Evolutionary conservation across 1,140 invertebrate genomes (phyloP).

Genomic region (Himalopsyche phryganea): DNA sequence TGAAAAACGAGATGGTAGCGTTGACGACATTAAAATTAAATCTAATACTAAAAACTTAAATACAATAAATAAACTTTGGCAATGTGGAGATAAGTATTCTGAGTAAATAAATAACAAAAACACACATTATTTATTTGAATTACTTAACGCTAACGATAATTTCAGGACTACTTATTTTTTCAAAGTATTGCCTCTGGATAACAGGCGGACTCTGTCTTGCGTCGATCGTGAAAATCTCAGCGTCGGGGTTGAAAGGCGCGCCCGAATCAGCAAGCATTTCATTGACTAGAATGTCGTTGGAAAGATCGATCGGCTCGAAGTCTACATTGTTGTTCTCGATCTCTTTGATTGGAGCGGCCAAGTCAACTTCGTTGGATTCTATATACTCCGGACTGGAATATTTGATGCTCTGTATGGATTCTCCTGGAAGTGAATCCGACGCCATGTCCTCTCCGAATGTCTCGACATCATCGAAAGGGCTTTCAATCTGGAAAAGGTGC

Average conservation of each 20-base stretch:
- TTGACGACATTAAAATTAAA: no score
- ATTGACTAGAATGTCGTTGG: constrained; percentile 45
- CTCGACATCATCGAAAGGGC: constrained; percentile 14
- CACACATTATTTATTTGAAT: neutral
- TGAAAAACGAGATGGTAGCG: no score
- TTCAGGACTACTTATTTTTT: no score
- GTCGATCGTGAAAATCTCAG: constrained; percentile 37
- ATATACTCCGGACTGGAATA: constrained; percentile 2
- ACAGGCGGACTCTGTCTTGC: no score
- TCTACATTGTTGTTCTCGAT: constrained; percentile 28
- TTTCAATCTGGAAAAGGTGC: constrained; percentile 30
- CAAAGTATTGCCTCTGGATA: no score
- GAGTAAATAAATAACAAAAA: constrained; percentile 2
- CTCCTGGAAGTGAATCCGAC: neutral
- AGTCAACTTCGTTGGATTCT: constrained; percentile 7
- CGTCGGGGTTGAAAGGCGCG: constrained; percentile 40
- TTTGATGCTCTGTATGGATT: constrained; percentile 7
- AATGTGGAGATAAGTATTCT: no score
- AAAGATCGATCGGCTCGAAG: constrained; percentile 36
- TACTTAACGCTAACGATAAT: no score
- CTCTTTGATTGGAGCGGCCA: constrained; percentile 7
- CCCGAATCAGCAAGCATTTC: constrained; percentile 36
- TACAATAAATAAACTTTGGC: no score
- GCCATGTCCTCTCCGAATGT: constrained; percentile 19
- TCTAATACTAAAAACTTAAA: no score